These are phyloP conservation scores for Spodoptera litura DNA, from an alignment of 1,140 invertebrate genomes.

Conservation along the genomic window DNA sequence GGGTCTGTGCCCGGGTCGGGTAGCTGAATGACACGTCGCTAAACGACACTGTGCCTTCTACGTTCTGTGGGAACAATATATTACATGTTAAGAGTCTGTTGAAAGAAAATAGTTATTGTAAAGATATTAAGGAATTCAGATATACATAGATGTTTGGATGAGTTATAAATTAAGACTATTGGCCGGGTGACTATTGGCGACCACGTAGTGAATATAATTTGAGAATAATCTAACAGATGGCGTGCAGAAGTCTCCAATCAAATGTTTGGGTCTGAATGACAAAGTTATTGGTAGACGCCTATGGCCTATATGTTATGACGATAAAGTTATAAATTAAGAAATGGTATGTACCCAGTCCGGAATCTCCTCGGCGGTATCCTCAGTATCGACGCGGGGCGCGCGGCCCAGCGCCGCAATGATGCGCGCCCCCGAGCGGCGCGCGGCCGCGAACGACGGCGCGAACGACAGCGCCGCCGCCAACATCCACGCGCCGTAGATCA, in stretches of 20 bases:
- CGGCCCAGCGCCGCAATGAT: constrained; percentile 89
- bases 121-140: no score
- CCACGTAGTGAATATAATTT: background rate
- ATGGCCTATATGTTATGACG: background rate
- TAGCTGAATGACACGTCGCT: constrained; percentile 91
- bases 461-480: constrained; percentile 94
- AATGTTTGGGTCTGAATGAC: no score
- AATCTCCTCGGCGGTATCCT: constrained; percentile 76
- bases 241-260: no score
- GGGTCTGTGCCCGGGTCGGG: constrained; percentile 89
- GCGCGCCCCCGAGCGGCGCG: constrained; percentile 91
- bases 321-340: background rate
- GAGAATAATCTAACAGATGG: background rate
- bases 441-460: constrained; percentile 95
- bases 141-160: no score
- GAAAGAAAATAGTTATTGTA: no score
- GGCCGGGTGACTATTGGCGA: no score
- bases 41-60: constrained; percentile 89
- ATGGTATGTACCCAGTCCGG: constrained; percentile 80
- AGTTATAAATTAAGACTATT: no score
- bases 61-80: constrained; percentile 56
- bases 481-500: constrained; percentile 96
- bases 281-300: no score
- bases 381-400: constrained; percentile 83
- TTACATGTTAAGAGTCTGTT: constrained; percentile 4